These are phyloP conservation scores for Ceratina australensis DNA, from an alignment of 1,140 invertebrate species.

Conservation along the genomic window DNA sequence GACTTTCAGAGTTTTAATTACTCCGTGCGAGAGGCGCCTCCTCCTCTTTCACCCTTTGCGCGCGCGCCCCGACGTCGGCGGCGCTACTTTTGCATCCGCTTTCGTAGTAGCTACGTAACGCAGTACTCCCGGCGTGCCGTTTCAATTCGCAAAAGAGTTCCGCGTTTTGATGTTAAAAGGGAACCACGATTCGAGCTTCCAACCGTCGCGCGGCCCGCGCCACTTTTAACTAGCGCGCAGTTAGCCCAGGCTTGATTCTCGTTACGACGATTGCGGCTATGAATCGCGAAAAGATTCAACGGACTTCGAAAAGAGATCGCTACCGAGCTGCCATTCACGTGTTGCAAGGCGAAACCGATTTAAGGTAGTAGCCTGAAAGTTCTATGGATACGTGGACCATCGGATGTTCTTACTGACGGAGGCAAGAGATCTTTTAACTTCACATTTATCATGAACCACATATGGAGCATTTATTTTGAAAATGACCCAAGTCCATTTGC, in stretches of 20 bases:
- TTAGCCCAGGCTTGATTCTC: conserved; percentile 19
- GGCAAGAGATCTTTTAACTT: no score
- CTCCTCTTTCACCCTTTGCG: conserved; percentile 44
- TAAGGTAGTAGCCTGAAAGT: no score
- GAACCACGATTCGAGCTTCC: conserved; percentile 31
- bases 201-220: background rate
- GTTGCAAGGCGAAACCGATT: background rate
- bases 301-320: conserved; percentile 1
- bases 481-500: no score
- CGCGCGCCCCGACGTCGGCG: background rate
- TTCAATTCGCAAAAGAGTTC: conserved; percentile 68
- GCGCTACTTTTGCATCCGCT: conserved; percentile 21
- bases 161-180: conserved; percentile 57
- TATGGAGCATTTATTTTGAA: no score
- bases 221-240: conserved; percentile 8
- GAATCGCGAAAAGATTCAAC: conserved; percentile 2
- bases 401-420: no score
- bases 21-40: conserved; percentile 49
- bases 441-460: no score
- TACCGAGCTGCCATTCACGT: background rate
- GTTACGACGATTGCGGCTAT: conserved; percentile 30
- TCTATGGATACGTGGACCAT: no score
- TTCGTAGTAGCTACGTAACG: conserved; percentile 17
- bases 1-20: conserved; percentile 73
- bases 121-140: conserved; percentile 49